phyloP scores from a whole-genome alignment of 2,888 invertebrate genomes.

The Eumerus sabulonum region DNA sequence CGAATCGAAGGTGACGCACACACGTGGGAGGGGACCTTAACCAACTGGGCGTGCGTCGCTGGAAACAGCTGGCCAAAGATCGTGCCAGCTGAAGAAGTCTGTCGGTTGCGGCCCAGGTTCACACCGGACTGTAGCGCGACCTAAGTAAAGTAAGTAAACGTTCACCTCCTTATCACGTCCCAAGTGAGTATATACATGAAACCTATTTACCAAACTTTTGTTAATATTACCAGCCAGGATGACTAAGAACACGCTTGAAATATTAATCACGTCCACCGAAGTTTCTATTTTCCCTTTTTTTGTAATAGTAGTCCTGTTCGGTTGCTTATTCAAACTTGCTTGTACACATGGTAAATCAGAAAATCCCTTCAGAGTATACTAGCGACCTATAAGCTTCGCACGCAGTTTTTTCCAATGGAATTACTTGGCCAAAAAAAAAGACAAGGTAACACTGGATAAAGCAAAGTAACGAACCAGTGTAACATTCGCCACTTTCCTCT shows the following conservation, averaged over 20 bases:
- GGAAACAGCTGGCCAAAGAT: too few species aligned
- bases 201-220: too few species aligned
- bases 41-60: too few species aligned
- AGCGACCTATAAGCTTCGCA: constrained; percentile 14
- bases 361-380: constrained; percentile 40
- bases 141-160: too few species aligned
- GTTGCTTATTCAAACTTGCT: constrained; percentile 10
- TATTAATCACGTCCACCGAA: constrained; percentile 59
- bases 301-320: constrained; percentile 25
- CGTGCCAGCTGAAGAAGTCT: too few species aligned
- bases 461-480: constrained; percentile 15
- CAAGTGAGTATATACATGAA: too few species aligned
- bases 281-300: neutral
- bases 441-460: neutral
- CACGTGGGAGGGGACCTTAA: too few species aligned
- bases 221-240: too few species aligned
- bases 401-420: constrained; percentile 12
- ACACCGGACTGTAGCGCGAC: too few species aligned
- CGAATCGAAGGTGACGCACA: too few species aligned
- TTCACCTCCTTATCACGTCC: too few species aligned
- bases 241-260: constrained; percentile 49
- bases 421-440: constrained; percentile 13
- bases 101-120: too few species aligned
- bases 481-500: constrained; percentile 32
- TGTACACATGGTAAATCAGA: constrained; percentile 43